phyloP scores from a whole-genome alignment of 92 coral and sea anemone species.

The Epizoanthus rinbou region DNA sequence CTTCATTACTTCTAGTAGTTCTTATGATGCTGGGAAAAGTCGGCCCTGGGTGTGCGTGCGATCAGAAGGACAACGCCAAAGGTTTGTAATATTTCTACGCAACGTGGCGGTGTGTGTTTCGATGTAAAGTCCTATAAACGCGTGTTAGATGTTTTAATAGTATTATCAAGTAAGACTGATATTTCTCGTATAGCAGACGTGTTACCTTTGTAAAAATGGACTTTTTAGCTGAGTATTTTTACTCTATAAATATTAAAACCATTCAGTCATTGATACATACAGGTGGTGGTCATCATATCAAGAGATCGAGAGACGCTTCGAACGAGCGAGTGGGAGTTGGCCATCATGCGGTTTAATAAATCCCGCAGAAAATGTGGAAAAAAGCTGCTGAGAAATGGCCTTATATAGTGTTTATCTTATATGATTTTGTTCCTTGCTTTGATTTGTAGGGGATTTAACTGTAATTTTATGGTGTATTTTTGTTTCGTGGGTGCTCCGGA shows the following conservation, averaged over 20 bases:
- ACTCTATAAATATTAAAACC: conserved; percentile 37
- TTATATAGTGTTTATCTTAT: not conserved
- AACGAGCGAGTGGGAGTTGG: conserved; percentile 22
- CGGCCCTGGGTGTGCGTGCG: conserved; percentile 15
- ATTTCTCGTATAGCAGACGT: not conserved
- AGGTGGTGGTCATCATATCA: conserved; percentile 27
- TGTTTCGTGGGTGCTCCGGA: not conserved
- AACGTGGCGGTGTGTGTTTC: not conserved
- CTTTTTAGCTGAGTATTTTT: conserved; percentile 17
- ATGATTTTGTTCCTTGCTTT: not conserved
- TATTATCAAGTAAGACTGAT: not conserved
- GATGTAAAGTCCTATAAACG: too few relatives aligned
- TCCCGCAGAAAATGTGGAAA: not conserved
- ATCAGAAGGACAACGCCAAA: not conserved
- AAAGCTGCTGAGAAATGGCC: not conserved
- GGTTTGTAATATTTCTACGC: conserved; percentile 19
- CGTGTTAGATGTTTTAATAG: not conserved
- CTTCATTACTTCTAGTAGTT: conserved; percentile 23
- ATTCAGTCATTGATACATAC: conserved; percentile 18
- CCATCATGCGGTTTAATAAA: conserved; percentile 13
- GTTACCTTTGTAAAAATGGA: not conserved
- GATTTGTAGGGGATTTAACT: not conserved
- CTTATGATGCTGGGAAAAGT: conserved; percentile 31
- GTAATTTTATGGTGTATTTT: not conserved
- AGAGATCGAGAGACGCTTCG: not conserved